Evolutionary conservation across 1,140 invertebrate species (phyloP).

Genomic region (Bombus balteatus): DNA sequence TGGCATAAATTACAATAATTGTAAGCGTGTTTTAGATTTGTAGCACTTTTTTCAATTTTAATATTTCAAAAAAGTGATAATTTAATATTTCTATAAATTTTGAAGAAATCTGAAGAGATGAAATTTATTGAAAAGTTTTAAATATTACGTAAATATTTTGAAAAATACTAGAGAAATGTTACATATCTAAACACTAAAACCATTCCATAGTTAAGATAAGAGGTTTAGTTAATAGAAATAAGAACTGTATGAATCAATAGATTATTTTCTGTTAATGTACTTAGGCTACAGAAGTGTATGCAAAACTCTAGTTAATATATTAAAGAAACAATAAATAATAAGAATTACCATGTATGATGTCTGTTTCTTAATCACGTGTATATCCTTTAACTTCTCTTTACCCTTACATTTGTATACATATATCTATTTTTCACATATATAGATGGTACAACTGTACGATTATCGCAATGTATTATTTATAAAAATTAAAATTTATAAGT

Average conservation of each 20-base stretch:
- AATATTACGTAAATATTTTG: not conserved
- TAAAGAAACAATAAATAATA: constrained; percentile 58
- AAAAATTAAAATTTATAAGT: not conserved
- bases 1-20: constrained; percentile 28
- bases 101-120: not conserved
- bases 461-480: not conserved
- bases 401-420: not conserved
- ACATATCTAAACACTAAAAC: constrained; percentile 47
- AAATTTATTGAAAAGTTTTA: not conserved
- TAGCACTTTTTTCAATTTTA: constrained; percentile 29
- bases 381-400: not conserved
- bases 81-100: not conserved
- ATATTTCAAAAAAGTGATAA: not conserved
- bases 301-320: constrained; percentile 57
- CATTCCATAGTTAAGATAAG: constrained; percentile 56
- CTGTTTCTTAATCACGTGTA: not conserved
- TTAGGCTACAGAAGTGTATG: constrained; percentile 65
- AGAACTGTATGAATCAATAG: constrained; percentile 49
- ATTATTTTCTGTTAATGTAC: constrained; percentile 65
- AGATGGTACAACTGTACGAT: not conserved
- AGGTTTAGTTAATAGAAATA: constrained; percentile 47
- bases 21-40: constrained; percentile 34
- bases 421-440: not conserved
- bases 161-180: constrained; percentile 22
- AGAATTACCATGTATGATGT: not conserved